Conservation (phyloP, 2,113 vertebrate genomes). For the Ivindomyrus marchei region DNA sequence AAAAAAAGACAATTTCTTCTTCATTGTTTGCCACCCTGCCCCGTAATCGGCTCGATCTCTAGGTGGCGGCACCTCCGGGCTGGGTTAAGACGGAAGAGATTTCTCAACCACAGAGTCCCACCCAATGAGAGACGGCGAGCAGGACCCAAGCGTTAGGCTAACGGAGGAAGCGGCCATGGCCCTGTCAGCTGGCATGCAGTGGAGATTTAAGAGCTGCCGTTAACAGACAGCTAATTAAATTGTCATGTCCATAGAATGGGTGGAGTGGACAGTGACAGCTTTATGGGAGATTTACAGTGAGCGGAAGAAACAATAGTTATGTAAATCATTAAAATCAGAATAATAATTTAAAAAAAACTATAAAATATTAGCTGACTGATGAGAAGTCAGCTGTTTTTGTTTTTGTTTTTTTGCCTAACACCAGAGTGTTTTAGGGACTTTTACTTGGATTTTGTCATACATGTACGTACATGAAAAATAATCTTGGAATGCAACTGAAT, state of each 20-base stretch:
- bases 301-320: background rate
- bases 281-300: background rate
- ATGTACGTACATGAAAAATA: background rate
- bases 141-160: background rate
- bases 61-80: background rate
- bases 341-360: background rate
- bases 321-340: background rate
- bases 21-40: slow-evolving; percentile 5
- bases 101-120: background rate
- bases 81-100: background rate
- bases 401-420: background rate
- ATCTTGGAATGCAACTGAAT: background rate
- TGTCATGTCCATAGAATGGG: background rate
- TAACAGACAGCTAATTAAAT: background rate
- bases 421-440: background rate
- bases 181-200: background rate
- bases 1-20: background rate
- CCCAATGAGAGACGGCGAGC: background rate
- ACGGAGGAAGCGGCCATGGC: background rate
- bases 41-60: slow-evolving; percentile 8
- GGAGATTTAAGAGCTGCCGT: background rate
- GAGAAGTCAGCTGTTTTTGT: background rate
- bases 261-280: slow-evolving; percentile 1
- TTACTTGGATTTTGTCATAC: background rate
- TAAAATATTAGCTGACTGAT: background rate